Percentiles rank a stretch among this genome's conserved stretches.
These are phyloP conservation scores for Okapia johnstoni DNA, from an alignment of 2,113 vertebrate genomes.

Conservation along the genomic window DNA sequence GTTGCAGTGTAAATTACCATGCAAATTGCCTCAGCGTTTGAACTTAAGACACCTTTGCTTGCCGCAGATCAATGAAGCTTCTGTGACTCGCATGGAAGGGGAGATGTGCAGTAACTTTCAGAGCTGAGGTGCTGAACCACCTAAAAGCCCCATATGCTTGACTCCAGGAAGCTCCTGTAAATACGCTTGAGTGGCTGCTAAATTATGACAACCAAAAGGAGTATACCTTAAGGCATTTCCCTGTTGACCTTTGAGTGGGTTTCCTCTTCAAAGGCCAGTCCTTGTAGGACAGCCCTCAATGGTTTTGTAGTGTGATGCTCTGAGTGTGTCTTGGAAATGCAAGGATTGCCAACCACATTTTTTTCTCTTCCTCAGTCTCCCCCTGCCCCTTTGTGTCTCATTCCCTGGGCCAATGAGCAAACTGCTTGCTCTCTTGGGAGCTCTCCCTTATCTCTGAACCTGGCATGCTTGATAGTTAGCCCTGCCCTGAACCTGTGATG, in stretches of 20 bases:
- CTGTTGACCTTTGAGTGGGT: not conserved
- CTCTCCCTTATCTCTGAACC: not conserved
- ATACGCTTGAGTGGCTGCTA: not conserved
- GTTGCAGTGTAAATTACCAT: constrained; percentile 58
- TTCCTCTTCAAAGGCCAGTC: not conserved
- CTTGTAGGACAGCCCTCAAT: not conserved
- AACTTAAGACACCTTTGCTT: constrained; percentile 50
- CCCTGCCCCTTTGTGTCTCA: not conserved
- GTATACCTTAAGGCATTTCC: not conserved
- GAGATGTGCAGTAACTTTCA: not conserved
- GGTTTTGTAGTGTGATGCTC: not conserved
- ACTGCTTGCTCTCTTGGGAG: not conserved
- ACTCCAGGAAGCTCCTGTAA: not conserved
- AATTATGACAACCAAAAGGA: not conserved
- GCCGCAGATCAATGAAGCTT: not conserved
- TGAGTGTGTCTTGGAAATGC: not conserved
- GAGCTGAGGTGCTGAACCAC: not conserved
- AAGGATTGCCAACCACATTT: not conserved
- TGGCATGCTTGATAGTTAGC: not conserved
- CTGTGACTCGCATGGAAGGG: not conserved
- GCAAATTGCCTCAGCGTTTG: constrained; percentile 58
- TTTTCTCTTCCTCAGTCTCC: not conserved
- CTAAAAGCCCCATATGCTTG: not conserved
- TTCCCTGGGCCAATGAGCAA: not conserved
- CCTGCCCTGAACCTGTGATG: not conserved